Evolutionary conservation across 2,888 invertebrate genomes (phyloP).

Genomic region (Lasiommata megera): DNA sequence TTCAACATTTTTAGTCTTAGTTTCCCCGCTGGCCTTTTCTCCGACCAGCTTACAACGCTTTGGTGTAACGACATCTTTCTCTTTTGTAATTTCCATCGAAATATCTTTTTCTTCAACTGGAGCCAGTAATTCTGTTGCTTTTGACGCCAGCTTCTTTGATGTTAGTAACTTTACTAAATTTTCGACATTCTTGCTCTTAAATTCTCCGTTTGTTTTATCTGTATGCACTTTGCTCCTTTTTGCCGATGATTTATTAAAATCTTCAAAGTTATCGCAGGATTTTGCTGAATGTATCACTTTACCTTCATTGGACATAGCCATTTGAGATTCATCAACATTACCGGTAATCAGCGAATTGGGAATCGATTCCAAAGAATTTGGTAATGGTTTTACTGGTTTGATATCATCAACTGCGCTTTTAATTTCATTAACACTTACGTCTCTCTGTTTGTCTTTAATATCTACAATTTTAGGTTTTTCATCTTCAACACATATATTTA

Average conservation of each 20-base stretch:
- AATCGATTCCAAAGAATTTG: slow-evolving; percentile 22
- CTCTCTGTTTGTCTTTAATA: slow-evolving; percentile 30
- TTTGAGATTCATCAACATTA: slow-evolving; percentile 37
- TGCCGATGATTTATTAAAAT: slow-evolving; percentile 21
- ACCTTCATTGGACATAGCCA: slow-evolving; percentile 19
- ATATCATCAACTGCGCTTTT: slow-evolving; percentile 17
- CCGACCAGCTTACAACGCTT: slow-evolving; percentile 56
- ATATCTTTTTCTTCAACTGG: slow-evolving; percentile 26
- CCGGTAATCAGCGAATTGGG: slow-evolving; percentile 23
- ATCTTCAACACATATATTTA: slow-evolving; percentile 14
- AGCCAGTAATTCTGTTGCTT: slow-evolving; percentile 26
- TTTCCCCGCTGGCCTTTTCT: slow-evolving; percentile 48
- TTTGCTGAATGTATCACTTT: slow-evolving; percentile 6
- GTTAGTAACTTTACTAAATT: slow-evolving; percentile 41
- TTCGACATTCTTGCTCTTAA: slow-evolving; percentile 38
- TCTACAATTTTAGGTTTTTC: slow-evolving; percentile 19
- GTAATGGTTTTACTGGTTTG: slow-evolving; percentile 16
- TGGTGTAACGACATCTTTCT: slow-evolving; percentile 32
- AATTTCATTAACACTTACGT: slow-evolving; percentile 28
- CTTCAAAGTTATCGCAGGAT: slow-evolving; percentile 11
- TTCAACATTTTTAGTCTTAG: slow-evolving; percentile 64
- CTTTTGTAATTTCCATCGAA: slow-evolving; percentile 24
- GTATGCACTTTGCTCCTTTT: slow-evolving; percentile 25
- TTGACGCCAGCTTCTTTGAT: slow-evolving; percentile 38
- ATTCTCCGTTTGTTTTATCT: slow-evolving; percentile 35